Base-by-base conservation (phyloP, 2,888 invertebrate species). In the Oscheius sp. region DNA sequence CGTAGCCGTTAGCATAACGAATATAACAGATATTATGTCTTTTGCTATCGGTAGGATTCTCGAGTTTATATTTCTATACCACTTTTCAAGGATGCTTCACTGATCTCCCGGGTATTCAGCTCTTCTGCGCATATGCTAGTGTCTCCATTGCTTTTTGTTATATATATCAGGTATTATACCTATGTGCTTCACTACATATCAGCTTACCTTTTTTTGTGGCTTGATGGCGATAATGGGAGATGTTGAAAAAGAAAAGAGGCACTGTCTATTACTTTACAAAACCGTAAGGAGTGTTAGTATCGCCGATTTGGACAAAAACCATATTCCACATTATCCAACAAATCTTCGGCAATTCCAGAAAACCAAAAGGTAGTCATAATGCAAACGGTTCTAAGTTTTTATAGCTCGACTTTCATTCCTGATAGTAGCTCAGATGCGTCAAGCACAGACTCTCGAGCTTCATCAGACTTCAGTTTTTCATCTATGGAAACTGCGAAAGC, bases 91-190 rank as follows among this genome's bases (percentile, higher is more conserved):
- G 79, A 12, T 91, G 94, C 80, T 91, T 94, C 84, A 94, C 94
- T 71, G 94, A 94, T 6, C 94, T 95, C 86, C 94, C 94, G 3
- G 94, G 94, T 28, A 94, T 95, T 50, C 92, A 92, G 85, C 94
- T 94, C 81, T 95, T 95, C 88, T 95, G 94, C 89, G 92, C 93
- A 85, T 95, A 95, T 87, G 94, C 94, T 91, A 94, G 94, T 84
- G 91, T 93, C 65, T 93, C 94, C 0, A 94, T 94, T 1, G 90
- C 91, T 74, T 93, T 94, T 85, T 93, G 94, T 20, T 94, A 94
- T 87, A 87, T 94, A 44, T 94, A 94, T 91, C 94, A 94, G 71
- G 78, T 77, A 57, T 30, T 44, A 24, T n/a, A 57, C n/a, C 20
- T 41, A 41, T 22, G 17, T 38, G n/a, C 36, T 56, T 44, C 22